Conservation (phyloP, 1,140 invertebrate species). For the Hypsibius dujardini region DNA sequence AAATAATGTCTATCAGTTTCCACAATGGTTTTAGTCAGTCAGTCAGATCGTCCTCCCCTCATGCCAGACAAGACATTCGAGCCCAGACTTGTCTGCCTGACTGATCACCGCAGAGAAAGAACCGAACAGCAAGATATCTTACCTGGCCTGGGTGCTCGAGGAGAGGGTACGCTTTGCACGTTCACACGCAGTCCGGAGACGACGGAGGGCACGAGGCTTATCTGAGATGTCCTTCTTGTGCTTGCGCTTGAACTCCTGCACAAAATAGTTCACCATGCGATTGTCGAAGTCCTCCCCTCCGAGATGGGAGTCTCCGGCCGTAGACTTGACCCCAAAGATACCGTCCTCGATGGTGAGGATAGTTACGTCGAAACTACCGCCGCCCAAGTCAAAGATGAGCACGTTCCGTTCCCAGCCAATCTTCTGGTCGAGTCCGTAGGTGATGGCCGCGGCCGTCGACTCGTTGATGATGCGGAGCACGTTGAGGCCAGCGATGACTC, state of each 20-base stretch:
- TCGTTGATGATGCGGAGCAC: slow-evolving; percentile 38
- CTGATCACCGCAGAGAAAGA: too few species aligned
- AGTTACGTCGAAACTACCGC: slow-evolving; percentile 91
- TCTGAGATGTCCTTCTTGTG: slow-evolving; percentile 77
- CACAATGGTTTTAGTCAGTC: too few species aligned
- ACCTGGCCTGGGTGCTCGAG: slow-evolving; percentile 73
- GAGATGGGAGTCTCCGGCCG: slow-evolving; percentile 88
- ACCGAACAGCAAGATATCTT: too few species aligned
- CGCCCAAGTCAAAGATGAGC: slow-evolving; percentile 73
- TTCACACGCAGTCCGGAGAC: slow-evolving; percentile 80
- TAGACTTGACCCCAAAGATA: slow-evolving; percentile 83
- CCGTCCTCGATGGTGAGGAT: slow-evolving; percentile 87
- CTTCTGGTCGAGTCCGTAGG: slow-evolving; percentile 38
- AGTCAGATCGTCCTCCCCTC: too few species aligned
- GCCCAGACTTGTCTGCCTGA: too few species aligned
- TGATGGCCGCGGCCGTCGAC: slow-evolving; percentile 38
- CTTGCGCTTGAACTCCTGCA: slow-evolving; percentile 90
- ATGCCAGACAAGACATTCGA: too few species aligned
- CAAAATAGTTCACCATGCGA: slow-evolving; percentile 83
- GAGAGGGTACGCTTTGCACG: slow-evolving; percentile 85
- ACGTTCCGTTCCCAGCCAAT: slow-evolving; percentile 35
- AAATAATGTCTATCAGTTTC: too few species aligned
- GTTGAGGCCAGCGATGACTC: slow-evolving; percentile 37
- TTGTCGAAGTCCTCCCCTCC: slow-evolving; percentile 96
- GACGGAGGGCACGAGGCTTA: slow-evolving; percentile 74